Evolutionary conservation across 2,113 vertebrate species (phyloP).

Genomic region (Neogobius melanostomus): DNA sequence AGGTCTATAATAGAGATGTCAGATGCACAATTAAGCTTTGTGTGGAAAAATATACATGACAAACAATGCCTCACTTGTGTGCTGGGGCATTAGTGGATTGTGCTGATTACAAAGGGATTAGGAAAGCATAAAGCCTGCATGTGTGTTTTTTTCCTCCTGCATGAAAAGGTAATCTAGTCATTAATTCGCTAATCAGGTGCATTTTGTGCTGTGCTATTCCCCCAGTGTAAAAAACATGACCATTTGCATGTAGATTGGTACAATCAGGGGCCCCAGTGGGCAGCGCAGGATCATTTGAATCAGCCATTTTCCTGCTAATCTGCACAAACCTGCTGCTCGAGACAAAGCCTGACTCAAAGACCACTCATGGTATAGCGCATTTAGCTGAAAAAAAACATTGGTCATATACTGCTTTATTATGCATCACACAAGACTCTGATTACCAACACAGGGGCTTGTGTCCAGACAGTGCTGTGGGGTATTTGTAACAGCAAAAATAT

Average conservation of each 20-base stretch:
- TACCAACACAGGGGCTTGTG: neutral
- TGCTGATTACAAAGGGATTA: constrained; percentile 40
- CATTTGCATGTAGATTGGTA: constrained; percentile 66
- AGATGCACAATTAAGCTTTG: neutral
- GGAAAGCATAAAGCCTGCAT: constrained; percentile 21
- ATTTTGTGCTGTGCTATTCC: constrained; percentile 61
- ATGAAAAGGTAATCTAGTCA: constrained; percentile 34
- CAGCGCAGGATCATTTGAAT: constrained; percentile 30
- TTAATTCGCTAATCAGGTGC: constrained; percentile 62
- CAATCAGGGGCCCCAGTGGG: constrained; percentile 58
- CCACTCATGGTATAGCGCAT: constrained; percentile 31
- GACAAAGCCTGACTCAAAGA: constrained; percentile 46
- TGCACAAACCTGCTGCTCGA: constrained; percentile 19
- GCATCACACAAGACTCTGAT: neutral
- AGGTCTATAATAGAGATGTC: constrained; percentile 9
- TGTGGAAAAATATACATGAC: constrained; percentile 3
- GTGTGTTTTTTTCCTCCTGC: constrained; percentile 13
- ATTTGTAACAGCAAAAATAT: too few relatives aligned
- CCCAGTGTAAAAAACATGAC: constrained; percentile 54
- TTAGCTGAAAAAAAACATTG: neutral
- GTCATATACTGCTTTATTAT: neutral
- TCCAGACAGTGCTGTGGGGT: too few relatives aligned
- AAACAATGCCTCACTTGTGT: neutral
- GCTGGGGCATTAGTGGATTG: constrained; percentile 4
- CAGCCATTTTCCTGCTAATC: constrained; percentile 35